These are phyloP conservation scores for Sebastes hubbsi DNA, from an alignment of 2,797 vertebrate species.

Conservation along the genomic window DNA sequence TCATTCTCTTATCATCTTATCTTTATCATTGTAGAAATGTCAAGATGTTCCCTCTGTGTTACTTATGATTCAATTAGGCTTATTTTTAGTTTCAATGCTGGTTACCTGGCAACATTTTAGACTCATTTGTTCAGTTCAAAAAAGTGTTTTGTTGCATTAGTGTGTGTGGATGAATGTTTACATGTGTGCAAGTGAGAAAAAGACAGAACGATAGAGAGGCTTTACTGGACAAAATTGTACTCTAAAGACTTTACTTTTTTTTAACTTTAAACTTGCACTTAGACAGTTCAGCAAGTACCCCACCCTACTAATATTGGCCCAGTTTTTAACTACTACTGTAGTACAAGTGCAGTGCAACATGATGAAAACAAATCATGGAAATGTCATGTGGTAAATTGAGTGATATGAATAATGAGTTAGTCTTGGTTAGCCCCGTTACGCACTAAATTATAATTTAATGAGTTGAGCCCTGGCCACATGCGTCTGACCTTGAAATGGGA, in stretches of 20 bases:
- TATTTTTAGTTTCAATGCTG: background rate
- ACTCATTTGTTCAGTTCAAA: background rate
- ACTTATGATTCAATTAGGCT: background rate
- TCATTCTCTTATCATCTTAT: no score
- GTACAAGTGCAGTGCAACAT: background rate
- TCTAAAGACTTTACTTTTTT: no score
- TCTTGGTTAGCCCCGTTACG: conserved; percentile 6
- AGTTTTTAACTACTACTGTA: background rate
- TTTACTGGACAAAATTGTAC: background rate
- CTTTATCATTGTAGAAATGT: background rate
- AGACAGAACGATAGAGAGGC: background rate
- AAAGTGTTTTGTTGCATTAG: background rate
- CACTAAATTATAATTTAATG: conserved; percentile 37
- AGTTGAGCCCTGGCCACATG: background rate
- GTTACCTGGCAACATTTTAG: background rate
- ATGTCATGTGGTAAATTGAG: conserved; percentile 1
- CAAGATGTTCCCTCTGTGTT: background rate
- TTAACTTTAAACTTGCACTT: background rate
- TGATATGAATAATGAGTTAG: conserved; percentile 17
- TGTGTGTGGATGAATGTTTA: background rate
- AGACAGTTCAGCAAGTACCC: background rate
- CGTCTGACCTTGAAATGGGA: conserved; percentile 22
- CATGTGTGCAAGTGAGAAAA: background rate
- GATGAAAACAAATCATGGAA: background rate
- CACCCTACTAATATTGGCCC: background rate